A percentile compares a stretch with the other conserved stretches of the same genome.
These are phyloP conservation scores for Oriolus oriolus DNA, from an alignment of 2,113 vertebrate genomes.

Conservation along the genomic window DNA sequence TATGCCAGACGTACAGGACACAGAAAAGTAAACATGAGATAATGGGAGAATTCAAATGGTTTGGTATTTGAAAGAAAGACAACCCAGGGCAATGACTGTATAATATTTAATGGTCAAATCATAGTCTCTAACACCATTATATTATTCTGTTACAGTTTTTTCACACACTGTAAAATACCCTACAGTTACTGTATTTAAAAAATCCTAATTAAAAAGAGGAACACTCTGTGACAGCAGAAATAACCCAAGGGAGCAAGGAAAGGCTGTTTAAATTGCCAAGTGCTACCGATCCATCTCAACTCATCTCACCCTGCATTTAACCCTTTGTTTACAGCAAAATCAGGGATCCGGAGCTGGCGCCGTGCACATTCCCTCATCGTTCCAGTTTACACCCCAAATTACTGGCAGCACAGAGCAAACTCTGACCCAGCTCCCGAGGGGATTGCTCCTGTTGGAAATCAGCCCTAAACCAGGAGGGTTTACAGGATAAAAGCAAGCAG, in stretches of 20 bases:
- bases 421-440: not conserved
- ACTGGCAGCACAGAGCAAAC: not conserved
- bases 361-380: not conserved
- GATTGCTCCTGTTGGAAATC: not conserved
- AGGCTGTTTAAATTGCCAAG: not conserved
- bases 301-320: not conserved
- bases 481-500: not conserved
- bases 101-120: slow-evolving; percentile 49
- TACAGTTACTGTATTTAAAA: not conserved
- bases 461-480: not conserved
- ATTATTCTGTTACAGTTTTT: slow-evolving; percentile 34
- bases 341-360: not conserved
- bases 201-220: slow-evolving; percentile 21
- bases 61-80: slow-evolving; percentile 1
- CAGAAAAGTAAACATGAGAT: not conserved
- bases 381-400: slow-evolving; percentile 28
- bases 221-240: slow-evolving; percentile 14
- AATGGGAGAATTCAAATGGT: not conserved
- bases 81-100: not conserved
- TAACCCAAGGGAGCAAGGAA: not conserved
- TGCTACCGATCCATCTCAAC: not conserved
- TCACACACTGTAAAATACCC: slow-evolving; percentile 15
- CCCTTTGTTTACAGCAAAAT: not conserved
- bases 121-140: not conserved
- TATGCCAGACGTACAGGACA: not conserved